Conservation (phyloP, 2,888 invertebrate genomes). For the Cheilosia variabilis region DNA sequence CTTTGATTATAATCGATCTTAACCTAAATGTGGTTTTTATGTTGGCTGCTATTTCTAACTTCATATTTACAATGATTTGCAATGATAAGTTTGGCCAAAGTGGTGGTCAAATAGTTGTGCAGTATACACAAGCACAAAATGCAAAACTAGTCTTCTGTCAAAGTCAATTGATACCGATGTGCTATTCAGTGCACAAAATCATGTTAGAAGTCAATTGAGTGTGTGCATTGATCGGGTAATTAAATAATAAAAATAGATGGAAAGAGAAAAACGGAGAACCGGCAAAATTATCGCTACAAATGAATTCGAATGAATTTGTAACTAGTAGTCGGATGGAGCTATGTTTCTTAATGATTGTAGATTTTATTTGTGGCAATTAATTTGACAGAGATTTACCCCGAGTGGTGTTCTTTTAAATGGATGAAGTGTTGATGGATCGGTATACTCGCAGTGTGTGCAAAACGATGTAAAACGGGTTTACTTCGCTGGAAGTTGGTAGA, state of each 20-base stretch:
- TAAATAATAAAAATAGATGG: slow-evolving; percentile 60
- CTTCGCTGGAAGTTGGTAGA: slow-evolving; percentile 11
- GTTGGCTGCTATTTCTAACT: slow-evolving; percentile 25
- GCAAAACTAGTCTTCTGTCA: slow-evolving; percentile 67
- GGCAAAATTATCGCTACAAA: slow-evolving; percentile 43
- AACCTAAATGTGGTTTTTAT: slow-evolving; percentile 79
- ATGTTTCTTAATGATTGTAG: slow-evolving; percentile 58
- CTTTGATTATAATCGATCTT: slow-evolving; percentile 80
- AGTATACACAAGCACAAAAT: slow-evolving; percentile 25
- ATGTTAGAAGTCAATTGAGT: slow-evolving; percentile 70
- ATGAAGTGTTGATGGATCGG: slow-evolving; percentile 70
- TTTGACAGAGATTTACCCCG: slow-evolving; percentile 68
- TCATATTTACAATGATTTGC: slow-evolving; percentile 70
- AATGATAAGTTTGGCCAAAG: slow-evolving; percentile 53
- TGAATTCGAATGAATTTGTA: slow-evolving; percentile 70
- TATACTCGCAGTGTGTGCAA: not conserved
- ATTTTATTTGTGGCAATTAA: slow-evolving; percentile 68
- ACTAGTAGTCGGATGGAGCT: slow-evolving; percentile 54
- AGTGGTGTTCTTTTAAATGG: slow-evolving; percentile 45
- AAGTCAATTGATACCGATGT: slow-evolving; percentile 61
- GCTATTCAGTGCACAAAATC: slow-evolving; percentile 44
- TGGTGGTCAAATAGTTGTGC: slow-evolving; percentile 48
- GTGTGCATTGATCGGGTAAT: slow-evolving; percentile 71
- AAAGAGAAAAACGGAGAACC: slow-evolving; percentile 16
- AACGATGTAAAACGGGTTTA: slow-evolving; percentile 39